phyloP scores from a whole-genome alignment of 2,113 vertebrate species.

The Callionymus lyra region DNA sequence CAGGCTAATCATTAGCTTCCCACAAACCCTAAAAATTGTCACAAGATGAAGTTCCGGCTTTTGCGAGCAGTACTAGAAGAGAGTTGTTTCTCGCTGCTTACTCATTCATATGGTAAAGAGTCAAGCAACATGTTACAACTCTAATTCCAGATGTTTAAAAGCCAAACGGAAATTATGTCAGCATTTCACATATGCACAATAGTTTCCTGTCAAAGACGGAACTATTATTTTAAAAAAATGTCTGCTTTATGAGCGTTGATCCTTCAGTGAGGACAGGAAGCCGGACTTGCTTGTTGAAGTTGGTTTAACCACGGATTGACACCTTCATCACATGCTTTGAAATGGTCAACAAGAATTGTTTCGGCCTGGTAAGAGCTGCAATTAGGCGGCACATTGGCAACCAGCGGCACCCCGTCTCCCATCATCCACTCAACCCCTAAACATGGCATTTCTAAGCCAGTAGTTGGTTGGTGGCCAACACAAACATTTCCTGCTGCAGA shows the following conservation, averaged over 20 bases:
- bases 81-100: background rate
- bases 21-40: conserved; percentile 38
- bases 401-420: conserved; percentile 21
- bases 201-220: conserved; percentile 15
- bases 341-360: conserved; percentile 57
- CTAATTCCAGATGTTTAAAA: background rate
- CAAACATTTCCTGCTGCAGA: conserved; percentile 41
- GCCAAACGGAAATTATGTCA: conserved; percentile 3
- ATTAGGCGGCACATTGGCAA: conserved; percentile 62
- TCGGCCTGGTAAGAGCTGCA: conserved; percentile 56
- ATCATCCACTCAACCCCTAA: conserved; percentile 17
- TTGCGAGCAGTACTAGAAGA: too few relatives aligned
- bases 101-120: conserved; percentile 3
- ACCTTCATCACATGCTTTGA: conserved; percentile 59
- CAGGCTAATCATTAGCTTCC: conserved; percentile 42
- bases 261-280: conserved; percentile 29
- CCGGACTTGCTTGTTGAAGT: conserved; percentile 46
- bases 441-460: conserved; percentile 2
- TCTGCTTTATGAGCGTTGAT: conserved; percentile 7
- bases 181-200: conserved; percentile 7
- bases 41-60: conserved; percentile 11
- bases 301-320: conserved; percentile 61
- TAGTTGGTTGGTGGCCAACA: conserved; percentile 51
- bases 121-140: conserved; percentile 1
- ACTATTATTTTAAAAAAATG: too few relatives aligned